Evolutionary conservation across 2,888 invertebrate genomes (phyloP).

Genomic region (Julus scandinavius): DNA sequence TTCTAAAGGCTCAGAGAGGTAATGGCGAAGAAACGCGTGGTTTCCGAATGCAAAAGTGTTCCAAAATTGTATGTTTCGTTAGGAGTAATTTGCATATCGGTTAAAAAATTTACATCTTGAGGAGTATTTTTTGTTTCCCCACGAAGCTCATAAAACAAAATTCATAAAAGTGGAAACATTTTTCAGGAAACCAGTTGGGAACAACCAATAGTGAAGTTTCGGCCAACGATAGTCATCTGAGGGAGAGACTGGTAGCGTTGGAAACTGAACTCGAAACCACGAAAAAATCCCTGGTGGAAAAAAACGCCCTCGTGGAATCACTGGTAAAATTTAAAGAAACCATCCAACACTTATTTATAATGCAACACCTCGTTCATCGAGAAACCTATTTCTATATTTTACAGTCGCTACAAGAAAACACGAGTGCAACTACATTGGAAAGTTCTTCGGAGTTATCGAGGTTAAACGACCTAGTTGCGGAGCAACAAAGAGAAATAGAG

Average conservation of each 20-base stretch:
- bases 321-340: not conserved
- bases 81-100: too few species aligned
- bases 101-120: too few species aligned
- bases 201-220: not conserved
- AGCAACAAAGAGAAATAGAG: conserved; percentile 7
- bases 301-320: not conserved
- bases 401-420: not conserved
- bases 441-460: conserved; percentile 1
- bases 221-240: not conserved
- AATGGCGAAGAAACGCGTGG: not conserved
- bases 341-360: too few species aligned
- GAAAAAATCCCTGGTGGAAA: not conserved
- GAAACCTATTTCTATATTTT: not conserved
- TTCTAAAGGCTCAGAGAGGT: conserved; percentile 75
- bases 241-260: conserved; percentile 15
- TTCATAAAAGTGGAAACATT: too few species aligned
- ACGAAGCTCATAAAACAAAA: too few species aligned
- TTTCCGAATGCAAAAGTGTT: not conserved
- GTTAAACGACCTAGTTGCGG: not conserved
- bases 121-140: too few species aligned
- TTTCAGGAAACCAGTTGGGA: conserved; percentile 47
- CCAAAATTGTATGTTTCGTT: too few species aligned
- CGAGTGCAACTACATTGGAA: not conserved
- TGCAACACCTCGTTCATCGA: too few species aligned
- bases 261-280: conserved; percentile 30